These are phyloP conservation scores for Colletes collaris DNA, from an alignment of 2,888 invertebrate genomes.

Conservation along the genomic window DNA sequence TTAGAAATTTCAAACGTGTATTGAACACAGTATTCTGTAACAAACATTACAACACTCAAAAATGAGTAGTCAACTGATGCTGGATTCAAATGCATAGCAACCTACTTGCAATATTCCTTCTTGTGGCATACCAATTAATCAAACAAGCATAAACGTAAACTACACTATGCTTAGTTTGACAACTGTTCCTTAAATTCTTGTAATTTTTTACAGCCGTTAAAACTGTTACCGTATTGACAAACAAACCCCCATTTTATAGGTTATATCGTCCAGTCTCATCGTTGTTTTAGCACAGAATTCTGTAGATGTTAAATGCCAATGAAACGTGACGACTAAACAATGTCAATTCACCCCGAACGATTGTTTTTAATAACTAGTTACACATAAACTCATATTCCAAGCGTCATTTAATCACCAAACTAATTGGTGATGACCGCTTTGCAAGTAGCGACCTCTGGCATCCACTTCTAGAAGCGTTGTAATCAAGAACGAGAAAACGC, in stretches of 20 bases:
- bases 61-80: background rate
- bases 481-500: background rate
- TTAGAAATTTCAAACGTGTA: constrained; percentile 17
- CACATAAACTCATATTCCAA: constrained; percentile 12
- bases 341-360: background rate
- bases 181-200: too few species aligned
- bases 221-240: background rate
- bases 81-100: constrained; percentile 22
- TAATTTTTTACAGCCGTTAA: too few species aligned
- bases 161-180: background rate
- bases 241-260: constrained; percentile 2
- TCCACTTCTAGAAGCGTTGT: background rate
- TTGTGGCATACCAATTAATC: constrained; percentile 29
- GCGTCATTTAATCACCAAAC: background rate
- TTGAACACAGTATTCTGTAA: constrained; percentile 11
- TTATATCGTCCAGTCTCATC: constrained; percentile 5
- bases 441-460: constrained; percentile 13
- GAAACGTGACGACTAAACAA: background rate
- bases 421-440: background rate
- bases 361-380: background rate
- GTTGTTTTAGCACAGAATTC: background rate
- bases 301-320: background rate
- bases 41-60: constrained; percentile 4
- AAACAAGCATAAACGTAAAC: constrained; percentile 4
- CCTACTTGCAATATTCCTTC: constrained; percentile 23